Evolutionary conservation across 1,140 invertebrate genomes (phyloP), one percentile per base, ranked within the genome.

Genomic region (Acromyrmex echinatior): DNA sequence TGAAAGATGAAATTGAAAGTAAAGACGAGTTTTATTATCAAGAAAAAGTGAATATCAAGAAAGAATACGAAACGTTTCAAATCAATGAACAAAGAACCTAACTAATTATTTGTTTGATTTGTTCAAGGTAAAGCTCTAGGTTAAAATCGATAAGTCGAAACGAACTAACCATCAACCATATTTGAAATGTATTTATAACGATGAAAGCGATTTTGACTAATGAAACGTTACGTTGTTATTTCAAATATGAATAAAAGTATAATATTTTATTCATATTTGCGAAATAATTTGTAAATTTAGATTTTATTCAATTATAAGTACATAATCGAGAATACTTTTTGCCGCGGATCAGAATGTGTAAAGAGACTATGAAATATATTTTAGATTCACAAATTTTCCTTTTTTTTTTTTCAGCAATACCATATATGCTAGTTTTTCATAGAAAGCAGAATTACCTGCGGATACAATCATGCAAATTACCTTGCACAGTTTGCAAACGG

Each of bases 391-490:
- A 16, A 53, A 21, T 39, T 16, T 60, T 16, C 21, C 16, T 39
- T 35, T 39, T 66, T 39, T 39, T 21, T 68, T 14, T 51, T 31
- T 16, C 5, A 35, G 14, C 45, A 16, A 28, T 35, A 53, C 31
- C 28, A 28, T 31, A 53, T 51, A 68, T n/a, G 28, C 16, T 63
- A 45, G 21, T 35, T 68, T 80, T 80, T 53, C 7, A 25, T 21
- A 53, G 49, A 53, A 68, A 68, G 28, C 51, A 18, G 12, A 49
- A 68, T 80, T 68, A 68, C 16, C 25, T 18, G 35, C 65, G 66
- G 51, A 45, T 31, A 81, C 79, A 81, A 81, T 81, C 51, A 81
- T 81, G 66, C 66, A 81, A 81, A 81, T 81, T 73, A 49, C 66
- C 66, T 81, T n/a, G 66, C 79, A 56, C 65, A 81, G 79, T 81